phyloP scores from a whole-genome alignment of 2,797 vertebrate species.

The Neostethus bicornis region DNA sequence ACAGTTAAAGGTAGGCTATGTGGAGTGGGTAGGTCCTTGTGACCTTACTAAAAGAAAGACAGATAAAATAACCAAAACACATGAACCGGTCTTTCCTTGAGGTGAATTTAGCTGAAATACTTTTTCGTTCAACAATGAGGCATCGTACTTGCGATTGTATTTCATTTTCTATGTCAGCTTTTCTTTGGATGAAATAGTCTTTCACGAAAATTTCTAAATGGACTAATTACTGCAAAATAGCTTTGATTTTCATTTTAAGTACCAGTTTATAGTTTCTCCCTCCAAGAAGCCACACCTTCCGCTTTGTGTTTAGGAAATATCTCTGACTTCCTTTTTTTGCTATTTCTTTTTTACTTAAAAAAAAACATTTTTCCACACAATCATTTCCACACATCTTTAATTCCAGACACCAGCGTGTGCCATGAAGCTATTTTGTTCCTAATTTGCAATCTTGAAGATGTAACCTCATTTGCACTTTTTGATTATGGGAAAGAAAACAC shows the following conservation, averaged over 20 bases:
- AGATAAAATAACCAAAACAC: not conserved
- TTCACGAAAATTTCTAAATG: too few species aligned
- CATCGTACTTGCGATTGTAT: not conserved
- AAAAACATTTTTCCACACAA: not conserved
- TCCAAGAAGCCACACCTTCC: not conserved
- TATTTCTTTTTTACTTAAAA: not conserved
- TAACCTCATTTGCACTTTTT: conserved; percentile 6
- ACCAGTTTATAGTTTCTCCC: not conserved
- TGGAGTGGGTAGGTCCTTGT: not conserved
- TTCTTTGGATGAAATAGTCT: not conserved
- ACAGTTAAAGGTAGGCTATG: not conserved
- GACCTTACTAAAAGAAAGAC: not conserved
- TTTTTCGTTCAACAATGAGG: too few species aligned
- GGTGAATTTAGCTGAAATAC: not conserved
- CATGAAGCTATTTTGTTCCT: conserved; percentile 7
- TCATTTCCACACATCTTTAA: conserved; percentile 6
- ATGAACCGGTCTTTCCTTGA: not conserved
- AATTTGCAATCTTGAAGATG: conserved; percentile 14
- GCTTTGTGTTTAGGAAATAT: conserved; percentile 7
- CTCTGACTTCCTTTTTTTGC: not conserved
- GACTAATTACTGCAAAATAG: too few species aligned
- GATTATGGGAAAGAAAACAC: conserved; percentile 9
- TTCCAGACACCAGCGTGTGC: conserved; percentile 17
- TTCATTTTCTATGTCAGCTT: not conserved
- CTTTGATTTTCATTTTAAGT: conserved; percentile 13